Base-by-base conservation (phyloP, 2,797 vertebrate species). In the Molothrus aeneus region DNA sequence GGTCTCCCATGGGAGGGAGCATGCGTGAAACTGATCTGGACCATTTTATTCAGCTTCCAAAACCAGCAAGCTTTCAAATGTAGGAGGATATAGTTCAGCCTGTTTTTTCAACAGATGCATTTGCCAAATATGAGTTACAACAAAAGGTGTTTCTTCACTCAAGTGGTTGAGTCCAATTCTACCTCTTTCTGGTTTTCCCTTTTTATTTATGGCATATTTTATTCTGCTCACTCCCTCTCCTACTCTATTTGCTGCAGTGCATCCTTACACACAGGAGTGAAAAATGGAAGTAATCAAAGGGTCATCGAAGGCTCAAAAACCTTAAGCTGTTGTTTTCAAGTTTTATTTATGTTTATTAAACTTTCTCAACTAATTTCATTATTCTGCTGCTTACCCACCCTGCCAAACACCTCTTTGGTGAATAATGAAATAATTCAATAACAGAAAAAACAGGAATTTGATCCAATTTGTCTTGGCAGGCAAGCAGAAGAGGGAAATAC, bases 281-380 rank as follows among this genome's bases (percentile, higher is more conserved):
- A 92, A 92, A 93, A 95, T 71, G 20, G 64, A 80, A 95, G 71
- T 26, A 93, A 92, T 96, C 80, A 89, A 80, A 93, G 59, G 83
- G 90, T 87, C 71, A 50, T 70, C 17, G 38, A 86, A 85, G 72
- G 86, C 88, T 85, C 71, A 89, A 87, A 93, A 95, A 54, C 32
- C 64, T 86, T 89, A 80, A 93, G 78, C 36, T 80, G 68, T 43
- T 91, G n/a, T 92, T 95, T 87, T 94, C 70, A 92, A 77, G 29
- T 80, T 95, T 95, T 95, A 92, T 96, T 95, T 96, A 94, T 78
- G 45, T 69, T 93, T 87, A 92, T 95, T 85, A 95, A 94, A 91
- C 11, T 91, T 93, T 87, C 43, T 43, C 28, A 85, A 66, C 11
- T 87, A 48, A 74, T 95, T 89, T 86, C 64, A 80, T 95, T 94